These are phyloP conservation scores for Montipora capitata DNA, from an alignment of 92 coral and sea anemone genomes.

Conservation along the genomic window DNA sequence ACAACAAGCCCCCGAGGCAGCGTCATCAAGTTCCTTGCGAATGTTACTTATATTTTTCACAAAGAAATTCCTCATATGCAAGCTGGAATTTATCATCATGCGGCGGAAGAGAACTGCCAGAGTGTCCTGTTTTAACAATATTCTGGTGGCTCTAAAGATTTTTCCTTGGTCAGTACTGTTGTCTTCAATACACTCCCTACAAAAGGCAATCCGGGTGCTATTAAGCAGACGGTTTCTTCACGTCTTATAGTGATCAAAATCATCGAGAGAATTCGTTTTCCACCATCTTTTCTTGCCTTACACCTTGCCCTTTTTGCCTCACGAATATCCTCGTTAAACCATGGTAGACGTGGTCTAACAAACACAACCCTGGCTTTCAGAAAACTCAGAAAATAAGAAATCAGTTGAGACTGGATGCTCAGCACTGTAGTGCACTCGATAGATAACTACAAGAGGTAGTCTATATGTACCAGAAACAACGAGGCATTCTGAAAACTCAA, in stretches of 20 bases:
- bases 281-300: too few relatives aligned
- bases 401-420: not conserved
- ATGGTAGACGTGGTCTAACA: too few relatives aligned
- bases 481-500: not conserved
- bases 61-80: too few relatives aligned
- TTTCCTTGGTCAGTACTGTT: not conserved
- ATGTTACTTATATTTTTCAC: too few relatives aligned
- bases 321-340: too few relatives aligned
- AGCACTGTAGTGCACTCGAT: not conserved
- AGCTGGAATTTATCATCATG: too few relatives aligned
- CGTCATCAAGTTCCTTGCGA: too few relatives aligned
- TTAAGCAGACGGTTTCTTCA: not conserved
- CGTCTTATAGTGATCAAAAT: too few relatives aligned
- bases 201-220: not conserved
- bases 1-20: too few relatives aligned
- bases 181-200: not conserved
- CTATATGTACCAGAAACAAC: not conserved
- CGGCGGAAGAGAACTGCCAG: not conserved
- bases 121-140: not conserved
- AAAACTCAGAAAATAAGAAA: not conserved
- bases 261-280: too few relatives aligned
- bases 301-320: too few relatives aligned
- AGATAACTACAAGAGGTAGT: not conserved
- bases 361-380: not conserved
- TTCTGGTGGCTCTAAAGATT: not conserved